Evolutionary conservation across 2,888 invertebrate species (phyloP), one percentile per base, ranked within the genome.

Genomic region (Lymantria monacha): DNA sequence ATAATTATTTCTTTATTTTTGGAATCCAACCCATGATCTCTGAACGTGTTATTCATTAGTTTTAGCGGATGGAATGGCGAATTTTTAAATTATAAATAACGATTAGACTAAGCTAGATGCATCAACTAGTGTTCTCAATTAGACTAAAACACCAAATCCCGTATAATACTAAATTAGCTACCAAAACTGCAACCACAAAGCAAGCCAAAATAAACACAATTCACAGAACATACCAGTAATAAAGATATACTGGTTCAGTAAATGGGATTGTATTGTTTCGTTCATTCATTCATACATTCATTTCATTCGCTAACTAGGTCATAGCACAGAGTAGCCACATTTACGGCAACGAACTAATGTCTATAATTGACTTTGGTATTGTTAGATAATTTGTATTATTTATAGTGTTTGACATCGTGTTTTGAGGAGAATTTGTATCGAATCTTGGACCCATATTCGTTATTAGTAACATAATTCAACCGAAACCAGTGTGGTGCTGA

Each of bases 221-320:
- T 44, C 42, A 46, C 42, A 10, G 13, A 36, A 42, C 22, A 44
- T 38, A 54, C 45, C 48, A 44, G 58, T 70, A 76, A 78, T 77
- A 78, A 74, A 81, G 74, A 76, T 72, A 71, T 70, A 78, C 69
- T 57, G 65, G 61, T 53, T 61, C 53, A 53, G 68, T 66, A 74
- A 74, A 79, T 76, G 63, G 74, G 67, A 69, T 72, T 66, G 72
- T 71, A 74, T 79, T 78, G 78, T 76, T 74, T 75, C 69, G 69
- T 63, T 73, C 69, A 58, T 62, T 72, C 68, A 46, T 41, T 41
- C 41, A 72, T 69, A 67, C 70, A 68, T 70, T 60, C 66, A 59
- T 74, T 76, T 72, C 68, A 55, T 62, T 72, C 68, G 41, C 30
- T 43, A 68, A 64, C 38, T 64, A 43, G 68, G 68, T 69, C 68